Percentiles rank a stretch among this genome's conserved stretches.
Conservation (phyloP, 2,888 invertebrate genomes). For the Marasmarcha lunaedactyla region DNA sequence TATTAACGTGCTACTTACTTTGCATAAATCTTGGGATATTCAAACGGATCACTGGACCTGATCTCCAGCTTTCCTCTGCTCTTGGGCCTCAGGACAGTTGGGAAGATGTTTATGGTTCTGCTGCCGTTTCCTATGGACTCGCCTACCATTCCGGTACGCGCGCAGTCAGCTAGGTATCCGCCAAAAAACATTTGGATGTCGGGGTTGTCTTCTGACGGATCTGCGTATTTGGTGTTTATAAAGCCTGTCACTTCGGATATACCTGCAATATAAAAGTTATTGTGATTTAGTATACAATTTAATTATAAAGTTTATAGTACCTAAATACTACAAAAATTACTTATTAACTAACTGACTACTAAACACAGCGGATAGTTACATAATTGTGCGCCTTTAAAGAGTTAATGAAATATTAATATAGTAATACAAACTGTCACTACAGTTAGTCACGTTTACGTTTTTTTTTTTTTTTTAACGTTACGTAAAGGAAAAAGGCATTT, state of each 20-base stretch:
- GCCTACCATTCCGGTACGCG: constrained; percentile 87
- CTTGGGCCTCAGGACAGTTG: constrained; percentile 86
- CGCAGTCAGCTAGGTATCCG: constrained; percentile 87
- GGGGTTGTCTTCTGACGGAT: constrained; percentile 80
- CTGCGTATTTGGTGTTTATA: constrained; percentile 82
- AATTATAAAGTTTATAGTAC: too few species aligned
- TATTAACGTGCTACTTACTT: too few species aligned
- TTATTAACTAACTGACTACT: neutral
- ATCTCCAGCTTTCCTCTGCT: constrained; percentile 85
- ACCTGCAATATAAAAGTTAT: constrained; percentile 43
- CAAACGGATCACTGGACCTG: constrained; percentile 80
- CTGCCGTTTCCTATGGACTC: constrained; percentile 78
- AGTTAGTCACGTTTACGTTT: too few species aligned
- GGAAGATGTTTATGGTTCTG: constrained; percentile 78
- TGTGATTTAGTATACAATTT: too few species aligned
- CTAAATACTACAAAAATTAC: neutral
- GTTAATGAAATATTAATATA: too few species aligned
- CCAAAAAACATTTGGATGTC: constrained; percentile 91
- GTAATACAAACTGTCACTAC: too few species aligned
- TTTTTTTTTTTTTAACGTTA: too few species aligned
- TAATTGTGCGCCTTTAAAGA: too few species aligned
- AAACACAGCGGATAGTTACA: neutral
- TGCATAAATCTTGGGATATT: constrained; percentile 86
- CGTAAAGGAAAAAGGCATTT: too few species aligned
- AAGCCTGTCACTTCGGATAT: constrained; percentile 89